Percentiles rank a stretch among this genome's conserved stretches.
Evolutionary conservation across 2,113 vertebrate genomes (phyloP).

Genomic region (Misgurnus anguillicaudatus): DNA sequence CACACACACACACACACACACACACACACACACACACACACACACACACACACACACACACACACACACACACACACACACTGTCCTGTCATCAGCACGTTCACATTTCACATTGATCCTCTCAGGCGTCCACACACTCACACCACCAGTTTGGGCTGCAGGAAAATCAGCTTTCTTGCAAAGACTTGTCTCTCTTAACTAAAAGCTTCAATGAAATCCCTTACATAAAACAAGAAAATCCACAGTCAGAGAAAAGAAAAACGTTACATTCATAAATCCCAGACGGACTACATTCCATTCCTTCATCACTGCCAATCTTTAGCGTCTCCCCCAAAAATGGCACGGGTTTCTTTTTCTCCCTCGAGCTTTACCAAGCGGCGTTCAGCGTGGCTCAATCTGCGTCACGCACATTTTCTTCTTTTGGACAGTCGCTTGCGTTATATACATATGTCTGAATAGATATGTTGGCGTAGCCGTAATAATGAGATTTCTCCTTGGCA

Average conservation of each 20-base stretch:
- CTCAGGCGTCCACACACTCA: slow-evolving; percentile 34
- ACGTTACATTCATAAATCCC: slow-evolving; percentile 30
- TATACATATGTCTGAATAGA: slow-evolving; percentile 54
- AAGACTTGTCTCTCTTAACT: slow-evolving; percentile 44
- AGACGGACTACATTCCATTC: slow-evolving; percentile 44
- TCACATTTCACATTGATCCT: slow-evolving; percentile 31
- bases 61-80: neutral
- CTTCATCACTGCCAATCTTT: slow-evolving; percentile 28
- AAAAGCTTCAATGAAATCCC: slow-evolving; percentile 43
- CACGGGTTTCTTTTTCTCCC: slow-evolving; percentile 30
- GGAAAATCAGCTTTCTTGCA: slow-evolving; percentile 48
- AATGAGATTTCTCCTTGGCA: slow-evolving; percentile 55
- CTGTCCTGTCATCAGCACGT: slow-evolving; percentile 16
- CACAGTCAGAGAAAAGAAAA: neutral
- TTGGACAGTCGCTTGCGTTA: slow-evolving; percentile 49
- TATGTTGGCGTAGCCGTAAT: slow-evolving; percentile 51
- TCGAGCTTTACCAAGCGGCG: slow-evolving; percentile 26
- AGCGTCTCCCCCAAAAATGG: slow-evolving; percentile 29
- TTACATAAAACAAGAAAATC: slow-evolving; percentile 40
- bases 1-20: too few relatives aligned
- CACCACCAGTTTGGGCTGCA: slow-evolving; percentile 33
- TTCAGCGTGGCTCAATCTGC: slow-evolving; percentile 40
- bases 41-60: too few relatives aligned
- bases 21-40: too few relatives aligned
- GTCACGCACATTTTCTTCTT: slow-evolving; percentile 56